Percentiles rank a stretch among this genome's conserved stretches.
Evolutionary conservation across 2,888 invertebrate species (phyloP).

Genomic region (Venustoraphidia nigricollis): DNA sequence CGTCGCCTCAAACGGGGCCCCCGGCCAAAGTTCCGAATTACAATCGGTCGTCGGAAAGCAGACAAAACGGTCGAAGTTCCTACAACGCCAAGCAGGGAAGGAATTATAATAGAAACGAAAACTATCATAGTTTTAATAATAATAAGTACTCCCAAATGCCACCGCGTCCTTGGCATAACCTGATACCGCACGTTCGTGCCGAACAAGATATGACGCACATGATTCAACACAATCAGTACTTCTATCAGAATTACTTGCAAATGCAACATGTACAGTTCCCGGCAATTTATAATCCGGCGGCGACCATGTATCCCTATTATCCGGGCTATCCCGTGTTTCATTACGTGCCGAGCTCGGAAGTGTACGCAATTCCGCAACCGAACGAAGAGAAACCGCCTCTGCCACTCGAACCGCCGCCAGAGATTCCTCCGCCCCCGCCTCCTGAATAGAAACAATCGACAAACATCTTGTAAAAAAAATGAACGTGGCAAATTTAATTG

Average conservation of each 20-base stretch:
- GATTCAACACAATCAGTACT: slow-evolving; percentile 6
- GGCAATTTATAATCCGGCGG: neutral
- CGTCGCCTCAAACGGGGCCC: slow-evolving; percentile 13
- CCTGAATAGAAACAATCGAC: slow-evolving; percentile 21
- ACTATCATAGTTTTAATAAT: slow-evolving; percentile 11
- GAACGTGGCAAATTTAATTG: neutral
- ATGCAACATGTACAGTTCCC: neutral
- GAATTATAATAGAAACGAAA: slow-evolving; percentile 16
- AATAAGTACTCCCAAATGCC: slow-evolving; percentile 2
- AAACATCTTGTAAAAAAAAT: neutral
- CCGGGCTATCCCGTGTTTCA: slow-evolving; percentile 21
- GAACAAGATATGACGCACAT: slow-evolving; percentile 11
- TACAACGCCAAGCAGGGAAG: slow-evolving; percentile 24
- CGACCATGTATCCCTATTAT: slow-evolving; percentile 12
- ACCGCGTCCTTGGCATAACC: neutral
- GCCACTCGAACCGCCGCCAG: slow-evolving; percentile 42
- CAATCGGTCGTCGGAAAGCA: slow-evolving; percentile 16
- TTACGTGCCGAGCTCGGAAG: slow-evolving; percentile 14
- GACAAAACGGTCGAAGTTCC: slow-evolving; percentile 25
- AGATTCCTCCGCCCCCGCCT: slow-evolving; percentile 45
- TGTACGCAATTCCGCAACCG: slow-evolving; percentile 17
- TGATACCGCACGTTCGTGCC: slow-evolving; percentile 23
- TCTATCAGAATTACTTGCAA: slow-evolving; percentile 5
- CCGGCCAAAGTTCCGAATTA: slow-evolving; percentile 16
- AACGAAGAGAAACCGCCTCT: slow-evolving; percentile 30